phyloP scores from a whole-genome alignment of 2,113 vertebrate species.

The Grus americana region DNA sequence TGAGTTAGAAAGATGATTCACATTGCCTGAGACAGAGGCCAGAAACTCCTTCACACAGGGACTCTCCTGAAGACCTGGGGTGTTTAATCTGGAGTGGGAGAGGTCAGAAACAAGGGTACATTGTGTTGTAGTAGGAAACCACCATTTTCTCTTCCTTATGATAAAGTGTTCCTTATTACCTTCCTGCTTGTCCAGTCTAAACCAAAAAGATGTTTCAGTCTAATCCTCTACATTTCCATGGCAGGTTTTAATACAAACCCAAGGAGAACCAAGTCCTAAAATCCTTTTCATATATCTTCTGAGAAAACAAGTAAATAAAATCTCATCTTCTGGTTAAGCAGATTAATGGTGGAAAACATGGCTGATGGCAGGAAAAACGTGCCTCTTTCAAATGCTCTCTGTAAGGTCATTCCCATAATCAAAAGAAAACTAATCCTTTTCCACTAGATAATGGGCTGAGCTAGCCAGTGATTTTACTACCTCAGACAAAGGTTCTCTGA shows the following conservation, averaged over 20 bases:
- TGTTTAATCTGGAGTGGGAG: background rate
- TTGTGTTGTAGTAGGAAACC: fast-evolving
- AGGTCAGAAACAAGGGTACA: background rate
- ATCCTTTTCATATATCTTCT: background rate
- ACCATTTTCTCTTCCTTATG: background rate
- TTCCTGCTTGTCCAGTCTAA: background rate
- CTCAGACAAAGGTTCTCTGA: constrained; percentile 48
- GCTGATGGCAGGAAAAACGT: background rate
- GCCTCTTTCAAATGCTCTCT: background rate
- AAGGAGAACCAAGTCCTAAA: background rate
- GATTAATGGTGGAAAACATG: background rate
- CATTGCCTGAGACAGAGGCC: background rate
- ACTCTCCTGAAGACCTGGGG: background rate
- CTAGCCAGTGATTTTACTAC: constrained; percentile 37
- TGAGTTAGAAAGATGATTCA: background rate
- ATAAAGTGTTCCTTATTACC: background rate
- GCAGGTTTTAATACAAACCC: background rate
- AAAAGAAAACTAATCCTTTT: constrained; percentile 32
- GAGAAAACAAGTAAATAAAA: constrained; percentile 5
- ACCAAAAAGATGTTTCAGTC: background rate
- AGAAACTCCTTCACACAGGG: background rate
- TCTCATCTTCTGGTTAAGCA: background rate
- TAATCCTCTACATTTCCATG: background rate
- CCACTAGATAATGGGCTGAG: constrained; percentile 30
- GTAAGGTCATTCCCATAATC: background rate